These are phyloP conservation scores for Porites rus DNA, from an alignment of 92 coral and sea anemone species.

Conservation along the genomic window DNA sequence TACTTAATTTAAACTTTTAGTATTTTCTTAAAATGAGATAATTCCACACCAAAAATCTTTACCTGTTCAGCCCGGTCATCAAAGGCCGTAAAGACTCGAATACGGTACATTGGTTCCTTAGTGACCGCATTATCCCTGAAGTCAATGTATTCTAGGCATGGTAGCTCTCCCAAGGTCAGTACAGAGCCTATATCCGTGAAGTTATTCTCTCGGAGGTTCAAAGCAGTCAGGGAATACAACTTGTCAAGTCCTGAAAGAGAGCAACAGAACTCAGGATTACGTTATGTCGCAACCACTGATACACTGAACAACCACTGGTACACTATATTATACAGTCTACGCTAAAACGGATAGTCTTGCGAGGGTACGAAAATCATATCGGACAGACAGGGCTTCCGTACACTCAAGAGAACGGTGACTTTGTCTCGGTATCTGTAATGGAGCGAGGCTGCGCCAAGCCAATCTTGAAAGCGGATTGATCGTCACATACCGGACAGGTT, in stretches of 20 bases:
- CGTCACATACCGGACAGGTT: no score
- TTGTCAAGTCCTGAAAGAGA: conserved; percentile 73
- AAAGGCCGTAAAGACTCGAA: conserved; percentile 89
- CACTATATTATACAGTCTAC: no score
- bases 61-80: conserved; percentile 97
- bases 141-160: conserved; percentile 85
- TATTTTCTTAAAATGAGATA: not conserved
- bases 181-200: conserved; percentile 75
- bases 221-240: conserved; percentile 81
- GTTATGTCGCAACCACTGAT: not conserved
- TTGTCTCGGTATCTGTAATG: no score
- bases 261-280: not conserved
- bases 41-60: not conserved
- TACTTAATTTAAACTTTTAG: no score
- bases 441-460: no score
- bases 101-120: conserved; percentile 83
- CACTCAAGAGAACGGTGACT: no score
- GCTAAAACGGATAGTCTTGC: no score
- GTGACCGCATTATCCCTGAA: conserved; percentile 84
- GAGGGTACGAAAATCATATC: no score
- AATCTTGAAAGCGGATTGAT: no score
- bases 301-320: no score
- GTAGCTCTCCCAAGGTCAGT: conserved; percentile 79
- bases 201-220: conserved; percentile 81
- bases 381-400: no score